phyloP scores from a whole-genome alignment of 1,140 invertebrate genomes.

The Pissodes strobi region DNA sequence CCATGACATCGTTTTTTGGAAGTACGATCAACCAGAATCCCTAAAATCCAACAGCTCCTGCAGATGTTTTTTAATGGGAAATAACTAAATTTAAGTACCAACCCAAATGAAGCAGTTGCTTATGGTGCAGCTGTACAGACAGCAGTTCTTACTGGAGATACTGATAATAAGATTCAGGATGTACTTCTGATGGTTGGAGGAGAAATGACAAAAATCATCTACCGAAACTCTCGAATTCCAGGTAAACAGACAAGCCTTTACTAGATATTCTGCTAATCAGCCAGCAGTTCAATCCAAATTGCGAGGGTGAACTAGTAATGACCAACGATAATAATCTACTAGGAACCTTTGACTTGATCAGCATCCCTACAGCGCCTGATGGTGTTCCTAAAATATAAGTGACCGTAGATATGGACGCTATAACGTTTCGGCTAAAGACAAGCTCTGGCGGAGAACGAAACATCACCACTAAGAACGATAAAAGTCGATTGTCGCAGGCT shows the following conservation, averaged over 20 bases:
- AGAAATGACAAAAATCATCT: conserved; percentile 66
- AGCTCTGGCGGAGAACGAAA: conserved; percentile 61
- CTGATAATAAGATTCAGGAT: too few species aligned
- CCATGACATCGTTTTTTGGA: too few species aligned
- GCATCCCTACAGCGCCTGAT: conserved; percentile 60
- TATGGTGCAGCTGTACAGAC: conserved; percentile 68
- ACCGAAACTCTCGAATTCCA: conserved; percentile 68
- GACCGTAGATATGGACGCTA: conserved; percentile 70
- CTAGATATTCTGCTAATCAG: conserved; percentile 71
- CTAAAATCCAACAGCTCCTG: too few species aligned
- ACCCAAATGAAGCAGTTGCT: too few species aligned
- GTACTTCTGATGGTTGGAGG: too few species aligned
- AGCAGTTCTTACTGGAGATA: too few species aligned
- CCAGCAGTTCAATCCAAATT: conserved; percentile 74
- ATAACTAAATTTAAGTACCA: too few species aligned
- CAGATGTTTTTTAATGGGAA: too few species aligned
- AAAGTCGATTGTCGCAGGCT: too few species aligned
- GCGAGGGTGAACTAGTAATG: conserved; percentile 78
- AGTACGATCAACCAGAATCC: too few species aligned
- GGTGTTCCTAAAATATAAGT: conserved; percentile 72
- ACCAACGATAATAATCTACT: conserved; percentile 80
- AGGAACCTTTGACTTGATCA: conserved; percentile 78
- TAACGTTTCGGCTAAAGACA: conserved; percentile 64
- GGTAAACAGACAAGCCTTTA: conserved; percentile 68
- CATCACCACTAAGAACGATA: too few species aligned